A percentile compares a stretch with the other conserved stretches of the same genome.
Evolutionary conservation across 2,113 vertebrate genomes (phyloP).

Genomic region (Bubo blakistoni): DNA sequence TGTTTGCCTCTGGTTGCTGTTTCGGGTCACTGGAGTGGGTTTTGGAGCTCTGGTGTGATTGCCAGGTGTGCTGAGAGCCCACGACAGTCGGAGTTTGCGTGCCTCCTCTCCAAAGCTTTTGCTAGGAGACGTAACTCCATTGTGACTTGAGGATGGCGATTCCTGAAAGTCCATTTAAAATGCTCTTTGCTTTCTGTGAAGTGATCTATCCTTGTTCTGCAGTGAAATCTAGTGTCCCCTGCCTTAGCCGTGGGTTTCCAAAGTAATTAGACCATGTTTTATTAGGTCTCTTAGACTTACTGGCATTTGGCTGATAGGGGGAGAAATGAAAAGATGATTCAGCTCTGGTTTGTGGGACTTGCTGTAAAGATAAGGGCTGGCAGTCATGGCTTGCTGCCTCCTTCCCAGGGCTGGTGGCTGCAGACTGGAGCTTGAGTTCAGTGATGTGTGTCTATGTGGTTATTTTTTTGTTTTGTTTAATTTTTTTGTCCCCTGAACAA

Average conservation of each 20-base stretch:
- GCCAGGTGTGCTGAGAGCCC: background rate
- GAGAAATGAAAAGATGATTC: background rate
- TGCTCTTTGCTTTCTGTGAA: background rate
- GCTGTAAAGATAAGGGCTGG: background rate
- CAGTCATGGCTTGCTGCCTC: background rate
- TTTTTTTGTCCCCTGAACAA: background rate
- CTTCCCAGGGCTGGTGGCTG: rapidly evolving
- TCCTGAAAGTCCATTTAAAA: background rate
- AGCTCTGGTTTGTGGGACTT: background rate
- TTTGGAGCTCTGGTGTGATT: background rate
- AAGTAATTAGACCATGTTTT: background rate
- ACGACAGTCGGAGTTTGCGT: rapidly evolving
- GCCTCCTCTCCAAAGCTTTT: background rate
- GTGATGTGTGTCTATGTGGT: background rate
- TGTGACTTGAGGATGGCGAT: background rate
- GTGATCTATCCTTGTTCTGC: background rate
- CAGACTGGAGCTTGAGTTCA: background rate
- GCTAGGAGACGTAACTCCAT: background rate
- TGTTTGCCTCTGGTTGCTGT: background rate
- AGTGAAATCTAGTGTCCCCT: background rate
- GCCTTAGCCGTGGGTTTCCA: background rate
- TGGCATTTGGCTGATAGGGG: background rate
- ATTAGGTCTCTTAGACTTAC: background rate
- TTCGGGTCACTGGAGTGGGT: background rate
- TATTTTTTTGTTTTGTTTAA: background rate